Evolutionary conservation across 2,113 vertebrate species (phyloP).

Genomic region (Rana temporaria): DNA sequence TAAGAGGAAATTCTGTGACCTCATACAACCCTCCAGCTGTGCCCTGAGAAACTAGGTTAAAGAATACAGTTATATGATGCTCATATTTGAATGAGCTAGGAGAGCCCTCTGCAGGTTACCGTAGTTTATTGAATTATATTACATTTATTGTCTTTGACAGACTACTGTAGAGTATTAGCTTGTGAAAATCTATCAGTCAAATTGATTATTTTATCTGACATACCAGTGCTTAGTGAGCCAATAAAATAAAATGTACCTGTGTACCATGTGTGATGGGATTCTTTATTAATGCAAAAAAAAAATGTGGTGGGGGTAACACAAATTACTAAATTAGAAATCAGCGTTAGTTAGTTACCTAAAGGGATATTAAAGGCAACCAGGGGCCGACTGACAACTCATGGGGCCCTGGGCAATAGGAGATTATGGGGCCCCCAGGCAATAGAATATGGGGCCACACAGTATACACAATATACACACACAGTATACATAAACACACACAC

Average conservation of each 20-base stretch:
- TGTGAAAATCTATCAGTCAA: not conserved
- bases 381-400: too few relatives aligned
- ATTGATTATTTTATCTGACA: not conserved
- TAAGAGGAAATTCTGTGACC: slow-evolving; percentile 81
- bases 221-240: not conserved
- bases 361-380: too few relatives aligned
- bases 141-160: slow-evolving; percentile 25
- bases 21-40: slow-evolving; percentile 81
- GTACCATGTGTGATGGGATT: not conserved
- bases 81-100: slow-evolving; percentile 62
- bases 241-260: not conserved
- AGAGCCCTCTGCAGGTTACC: slow-evolving; percentile 77
- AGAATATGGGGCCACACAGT: too few relatives aligned
- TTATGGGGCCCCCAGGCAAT: too few relatives aligned
- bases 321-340: too few relatives aligned
- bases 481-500: too few relatives aligned
- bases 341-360: too few relatives aligned
- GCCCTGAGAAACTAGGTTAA: slow-evolving; percentile 65
- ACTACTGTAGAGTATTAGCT: not conserved
- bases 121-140: slow-evolving; percentile 56
- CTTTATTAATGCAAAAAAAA: not conserved
- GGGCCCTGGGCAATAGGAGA: too few relatives aligned
- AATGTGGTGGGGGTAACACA: too few relatives aligned
- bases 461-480: too few relatives aligned
- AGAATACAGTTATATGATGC: slow-evolving; percentile 56